Conservation (phyloP, 2,797 vertebrate species). For the Pachyuromys duprasi region DNA sequence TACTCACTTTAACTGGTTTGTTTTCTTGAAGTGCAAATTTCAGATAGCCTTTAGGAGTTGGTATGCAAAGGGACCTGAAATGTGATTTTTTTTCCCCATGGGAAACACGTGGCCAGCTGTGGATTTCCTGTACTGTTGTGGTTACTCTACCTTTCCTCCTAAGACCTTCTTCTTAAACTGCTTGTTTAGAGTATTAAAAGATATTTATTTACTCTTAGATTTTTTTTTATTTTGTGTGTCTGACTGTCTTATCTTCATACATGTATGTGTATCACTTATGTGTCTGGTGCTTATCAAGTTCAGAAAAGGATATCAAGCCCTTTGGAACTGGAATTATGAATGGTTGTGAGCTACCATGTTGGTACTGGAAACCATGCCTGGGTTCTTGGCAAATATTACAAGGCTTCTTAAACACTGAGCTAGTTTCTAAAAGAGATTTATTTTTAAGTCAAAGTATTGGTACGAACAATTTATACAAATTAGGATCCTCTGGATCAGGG, state of each 20-base stretch:
- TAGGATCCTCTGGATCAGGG: neutral
- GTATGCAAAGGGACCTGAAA: neutral
- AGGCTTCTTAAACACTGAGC: neutral
- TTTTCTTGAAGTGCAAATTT: neutral
- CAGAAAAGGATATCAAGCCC: neutral
- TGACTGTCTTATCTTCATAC: neutral
- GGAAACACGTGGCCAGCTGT: neutral
- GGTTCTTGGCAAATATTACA: neutral
- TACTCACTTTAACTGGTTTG: neutral
- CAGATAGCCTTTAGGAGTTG: conserved; percentile 1
- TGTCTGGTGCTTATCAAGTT: neutral
- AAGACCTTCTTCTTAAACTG: neutral
- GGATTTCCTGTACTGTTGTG: neutral
- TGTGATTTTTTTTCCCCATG: neutral
- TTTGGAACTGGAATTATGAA: neutral
- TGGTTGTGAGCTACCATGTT: neutral
- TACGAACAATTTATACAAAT: neutral
- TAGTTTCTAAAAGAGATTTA: neutral
- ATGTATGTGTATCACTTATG: neutral
- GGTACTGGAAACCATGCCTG: neutral
- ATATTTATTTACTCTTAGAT: neutral
- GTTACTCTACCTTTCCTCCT: neutral
- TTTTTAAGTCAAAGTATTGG: neutral
- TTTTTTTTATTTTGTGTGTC: neutral
- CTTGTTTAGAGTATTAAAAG: neutral